These are phyloP conservation scores for Drosophila arawakana DNA, from an alignment of 1,140 invertebrate species.

Conservation along the genomic window DNA sequence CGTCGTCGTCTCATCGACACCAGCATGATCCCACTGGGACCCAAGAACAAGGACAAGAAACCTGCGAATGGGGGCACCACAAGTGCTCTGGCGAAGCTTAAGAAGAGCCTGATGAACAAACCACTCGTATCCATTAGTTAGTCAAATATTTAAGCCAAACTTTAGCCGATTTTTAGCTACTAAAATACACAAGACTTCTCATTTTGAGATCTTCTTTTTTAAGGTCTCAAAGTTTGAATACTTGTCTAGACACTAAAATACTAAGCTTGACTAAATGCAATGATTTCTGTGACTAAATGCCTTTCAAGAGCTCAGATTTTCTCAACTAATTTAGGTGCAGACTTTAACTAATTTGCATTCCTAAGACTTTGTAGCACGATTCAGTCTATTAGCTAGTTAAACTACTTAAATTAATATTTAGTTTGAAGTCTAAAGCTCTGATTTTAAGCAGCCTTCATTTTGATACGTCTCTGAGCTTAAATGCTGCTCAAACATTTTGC, in stretches of 20 bases:
- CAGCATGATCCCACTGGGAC: conserved; percentile 88
- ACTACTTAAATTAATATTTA: too few species aligned
- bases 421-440: too few species aligned
- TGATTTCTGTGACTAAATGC: not conserved
- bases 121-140: conserved; percentile 82
- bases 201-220: conserved; percentile 10
- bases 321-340: not conserved
- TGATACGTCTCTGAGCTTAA: too few species aligned
- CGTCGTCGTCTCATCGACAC: conserved; percentile 87
- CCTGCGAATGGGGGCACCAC: conserved; percentile 55
- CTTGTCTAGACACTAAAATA: conserved; percentile 3
- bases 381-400: too few species aligned
- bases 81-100: conserved; percentile 64
- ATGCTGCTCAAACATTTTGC: too few species aligned
- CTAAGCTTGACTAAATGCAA: not conserved
- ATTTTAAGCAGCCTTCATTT: too few species aligned
- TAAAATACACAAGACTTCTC: conserved; percentile 6
- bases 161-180: conserved; percentile 19
- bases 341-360: too few species aligned
- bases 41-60: conserved; percentile 86
- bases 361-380: too few species aligned
- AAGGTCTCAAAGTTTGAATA: conserved; percentile 13
- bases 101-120: conserved; percentile 82
- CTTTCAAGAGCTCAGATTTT: too few species aligned
- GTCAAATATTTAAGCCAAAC: conserved; percentile 12